Evolutionary conservation across 2,797 vertebrate species (phyloP).

Genomic region (Acestrorhynchus altus): DNA sequence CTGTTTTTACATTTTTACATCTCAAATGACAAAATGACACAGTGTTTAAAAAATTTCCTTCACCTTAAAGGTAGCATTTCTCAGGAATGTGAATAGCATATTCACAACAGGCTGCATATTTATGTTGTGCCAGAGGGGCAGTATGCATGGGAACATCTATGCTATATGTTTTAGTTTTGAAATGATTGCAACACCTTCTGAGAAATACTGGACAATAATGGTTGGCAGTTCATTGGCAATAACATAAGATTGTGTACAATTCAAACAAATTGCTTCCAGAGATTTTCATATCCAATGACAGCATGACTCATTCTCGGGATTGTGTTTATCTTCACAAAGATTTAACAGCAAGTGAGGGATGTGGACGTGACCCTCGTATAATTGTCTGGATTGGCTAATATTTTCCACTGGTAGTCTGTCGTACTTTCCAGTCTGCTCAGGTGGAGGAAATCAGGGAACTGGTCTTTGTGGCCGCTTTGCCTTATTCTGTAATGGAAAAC

Average conservation of each 20-base stretch:
- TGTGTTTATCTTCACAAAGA: conserved; percentile 29
- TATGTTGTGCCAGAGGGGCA: neutral
- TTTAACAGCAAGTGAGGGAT: conserved; percentile 34
- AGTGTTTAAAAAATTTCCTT: too few species aligned
- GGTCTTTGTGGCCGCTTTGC: neutral
- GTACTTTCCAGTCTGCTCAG: conserved; percentile 11
- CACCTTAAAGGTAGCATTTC: too few species aligned
- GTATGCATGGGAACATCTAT: neutral
- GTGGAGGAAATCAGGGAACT: neutral
- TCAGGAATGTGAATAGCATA: too few species aligned
- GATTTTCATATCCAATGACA: conserved; percentile 42
- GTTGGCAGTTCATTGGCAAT: conserved; percentile 32
- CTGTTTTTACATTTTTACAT: too few species aligned
- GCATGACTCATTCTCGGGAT: conserved; percentile 36
- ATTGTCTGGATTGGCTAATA: conserved; percentile 12
- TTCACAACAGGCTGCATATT: too few species aligned
- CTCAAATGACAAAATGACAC: too few species aligned
- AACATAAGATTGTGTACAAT: conserved; percentile 42
- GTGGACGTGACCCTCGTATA: conserved; percentile 26
- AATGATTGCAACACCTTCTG: conserved; percentile 22
- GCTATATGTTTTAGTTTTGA: neutral
- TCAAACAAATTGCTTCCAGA: conserved; percentile 56
- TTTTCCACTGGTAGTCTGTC: conserved; percentile 14
- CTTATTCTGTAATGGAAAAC: conserved; percentile 21
- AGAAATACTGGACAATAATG: conserved; percentile 26